phyloP scores from a whole-genome alignment of 2,113 vertebrate species.

The Odocoileus virginianus region DNA sequence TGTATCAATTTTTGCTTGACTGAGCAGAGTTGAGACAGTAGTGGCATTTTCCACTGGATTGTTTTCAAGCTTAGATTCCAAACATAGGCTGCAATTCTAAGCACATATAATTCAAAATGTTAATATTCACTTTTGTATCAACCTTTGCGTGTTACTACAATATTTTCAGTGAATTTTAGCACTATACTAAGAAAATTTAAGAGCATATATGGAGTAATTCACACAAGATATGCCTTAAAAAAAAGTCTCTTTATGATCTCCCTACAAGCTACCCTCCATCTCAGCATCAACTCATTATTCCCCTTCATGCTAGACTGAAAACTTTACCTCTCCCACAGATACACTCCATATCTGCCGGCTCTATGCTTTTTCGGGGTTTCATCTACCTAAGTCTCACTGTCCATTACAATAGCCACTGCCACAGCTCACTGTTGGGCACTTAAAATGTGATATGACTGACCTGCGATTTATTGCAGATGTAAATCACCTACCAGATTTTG shows the following conservation, averaged over 20 bases:
- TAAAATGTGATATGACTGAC: not conserved
- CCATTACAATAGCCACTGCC: not conserved
- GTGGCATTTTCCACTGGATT: slow-evolving; percentile 72
- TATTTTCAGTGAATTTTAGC: slow-evolving; percentile 26
- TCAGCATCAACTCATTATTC: not conserved
- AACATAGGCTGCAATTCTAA: slow-evolving; percentile 78
- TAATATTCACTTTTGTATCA: slow-evolving; percentile 5
- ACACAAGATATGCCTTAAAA: not conserved
- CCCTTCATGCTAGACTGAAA: not conserved
- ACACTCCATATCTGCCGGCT: not conserved
- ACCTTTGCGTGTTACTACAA: not conserved
- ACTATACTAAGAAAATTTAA: slow-evolving; percentile 30
- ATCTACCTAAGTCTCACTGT: not conserved
- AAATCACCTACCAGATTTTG: not conserved
- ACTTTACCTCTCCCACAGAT: not conserved
- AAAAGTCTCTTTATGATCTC: not conserved
- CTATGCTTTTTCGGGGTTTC: not conserved
- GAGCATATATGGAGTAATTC: not conserved
- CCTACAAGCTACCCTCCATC: not conserved
- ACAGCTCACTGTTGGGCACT: not conserved
- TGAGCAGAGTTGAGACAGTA: slow-evolving; percentile 61
- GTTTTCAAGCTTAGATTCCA: slow-evolving; percentile 79
- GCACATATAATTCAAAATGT: slow-evolving; percentile 58
- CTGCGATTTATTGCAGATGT: not conserved
- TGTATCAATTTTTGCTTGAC: slow-evolving; percentile 73